phyloP scores from a whole-genome alignment of 2,113 vertebrate species.

The Pantherophis guttatus region DNA sequence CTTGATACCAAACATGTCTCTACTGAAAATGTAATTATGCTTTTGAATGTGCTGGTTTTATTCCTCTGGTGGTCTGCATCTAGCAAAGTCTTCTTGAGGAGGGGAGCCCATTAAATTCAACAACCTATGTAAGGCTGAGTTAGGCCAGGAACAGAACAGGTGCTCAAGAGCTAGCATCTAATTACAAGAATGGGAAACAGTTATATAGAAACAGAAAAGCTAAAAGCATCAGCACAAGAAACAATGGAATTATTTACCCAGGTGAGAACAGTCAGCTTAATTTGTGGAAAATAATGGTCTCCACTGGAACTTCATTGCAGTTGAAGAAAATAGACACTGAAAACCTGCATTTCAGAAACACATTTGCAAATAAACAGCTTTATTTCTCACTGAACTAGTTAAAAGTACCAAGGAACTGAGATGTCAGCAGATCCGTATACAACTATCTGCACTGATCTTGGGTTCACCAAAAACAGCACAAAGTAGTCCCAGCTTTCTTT shows the following conservation, averaged over 20 bases:
- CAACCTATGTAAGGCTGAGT: background rate
- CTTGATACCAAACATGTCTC: background rate
- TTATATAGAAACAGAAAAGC: background rate
- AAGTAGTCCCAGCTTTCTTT: background rate
- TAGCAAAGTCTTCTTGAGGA: background rate
- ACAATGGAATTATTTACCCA: background rate
- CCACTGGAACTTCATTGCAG: background rate
- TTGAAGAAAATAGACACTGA: background rate
- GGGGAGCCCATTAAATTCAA: background rate
- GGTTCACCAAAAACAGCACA: background rate
- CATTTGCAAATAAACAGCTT: background rate
- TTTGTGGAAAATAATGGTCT: background rate
- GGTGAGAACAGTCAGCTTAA: background rate
- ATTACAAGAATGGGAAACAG: background rate
- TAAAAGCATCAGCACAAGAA: background rate
- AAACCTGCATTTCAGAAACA: background rate
- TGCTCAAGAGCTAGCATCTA: constrained; percentile 10
- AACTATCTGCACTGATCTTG: background rate
- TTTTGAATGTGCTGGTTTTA: background rate
- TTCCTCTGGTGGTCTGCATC: background rate
- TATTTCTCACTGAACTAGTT: background rate
- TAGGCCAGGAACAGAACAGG: background rate
- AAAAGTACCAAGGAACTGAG: background rate
- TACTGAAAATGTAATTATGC: constrained; percentile 8
- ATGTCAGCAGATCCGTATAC: background rate